Conservation (phyloP, 2,113 vertebrate genomes). For the Gallinago paraguaiae region DNA sequence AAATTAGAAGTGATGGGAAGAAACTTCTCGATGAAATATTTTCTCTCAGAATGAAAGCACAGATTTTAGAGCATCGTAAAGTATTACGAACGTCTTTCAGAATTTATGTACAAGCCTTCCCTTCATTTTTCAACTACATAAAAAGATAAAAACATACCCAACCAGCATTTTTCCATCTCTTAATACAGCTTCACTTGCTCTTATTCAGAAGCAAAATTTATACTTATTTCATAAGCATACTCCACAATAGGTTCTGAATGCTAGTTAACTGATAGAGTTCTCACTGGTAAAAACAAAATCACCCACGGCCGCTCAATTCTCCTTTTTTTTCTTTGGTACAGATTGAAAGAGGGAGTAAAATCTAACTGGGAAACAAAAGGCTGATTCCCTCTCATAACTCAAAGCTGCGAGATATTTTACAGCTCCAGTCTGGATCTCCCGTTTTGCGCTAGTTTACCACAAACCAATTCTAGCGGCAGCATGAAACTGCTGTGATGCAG, state of each 20-base stretch:
- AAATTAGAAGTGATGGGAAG: constrained; percentile 25
- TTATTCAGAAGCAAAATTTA: neutral
- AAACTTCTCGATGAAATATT: neutral
- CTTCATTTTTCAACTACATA: neutral
- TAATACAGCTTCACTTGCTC: neutral
- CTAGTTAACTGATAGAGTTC: neutral
- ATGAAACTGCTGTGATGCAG: neutral
- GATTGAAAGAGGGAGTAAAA: neutral
- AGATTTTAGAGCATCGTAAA: neutral
- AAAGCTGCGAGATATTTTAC: neutral
- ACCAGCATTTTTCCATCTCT: neutral
- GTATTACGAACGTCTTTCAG: neutral
- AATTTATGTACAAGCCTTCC: neutral
- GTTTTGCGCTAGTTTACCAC: neutral
- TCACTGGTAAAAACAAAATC: neutral
- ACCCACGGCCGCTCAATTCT: rapidly evolving
- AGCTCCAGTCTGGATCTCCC: neutral
- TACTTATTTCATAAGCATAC: neutral
- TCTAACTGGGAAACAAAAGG: neutral
- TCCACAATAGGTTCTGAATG: neutral
- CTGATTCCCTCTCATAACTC: neutral
- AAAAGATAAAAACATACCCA: constrained; percentile 19
- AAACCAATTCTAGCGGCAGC: neutral
- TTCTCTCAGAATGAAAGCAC: constrained; percentile 8
- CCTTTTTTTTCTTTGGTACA: neutral